Base-by-base conservation (phyloP, 2,113 vertebrate species). In the Semicossyphus pulcher region DNA sequence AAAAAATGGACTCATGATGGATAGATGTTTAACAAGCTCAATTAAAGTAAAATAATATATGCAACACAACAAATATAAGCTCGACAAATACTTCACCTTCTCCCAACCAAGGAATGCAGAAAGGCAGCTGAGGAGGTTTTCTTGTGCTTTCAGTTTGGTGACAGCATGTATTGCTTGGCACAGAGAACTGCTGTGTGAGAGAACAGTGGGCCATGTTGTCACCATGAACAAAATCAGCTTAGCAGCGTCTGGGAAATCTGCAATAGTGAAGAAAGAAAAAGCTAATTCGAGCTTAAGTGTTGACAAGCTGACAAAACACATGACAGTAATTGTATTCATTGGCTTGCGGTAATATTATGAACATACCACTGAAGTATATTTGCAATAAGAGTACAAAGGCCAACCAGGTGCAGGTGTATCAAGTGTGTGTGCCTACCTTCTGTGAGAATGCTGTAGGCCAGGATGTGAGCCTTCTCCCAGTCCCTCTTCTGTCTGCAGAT, bases 201-300 rank as follows among this genome's bases (percentile, higher is more conserved):
- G 94, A 34, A 98, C 61, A 31, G 89, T 94, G 52, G 92, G 91
- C 98, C 98, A 99, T 11, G 96, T 92, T 48, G 93, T 96, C 71
- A 92, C 91, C 72, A 97, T 93, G 81, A 98, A 98, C 79, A 99
- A 89, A 71, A 96, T 89, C 80, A 98, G 54, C 54, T 96, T 97
- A 9, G 94, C 93, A 15, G 94, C 93, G 36, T 96, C 93, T 28
- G 95, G 96, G 48, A 96, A 96, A 91, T 93, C 98, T 99, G 72
- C 8, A 68, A 67, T 67, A 18, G 20, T 56, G 44, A 48, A 53
- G 36, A 56, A 28, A 53, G 28, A 41, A 32, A 28, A 12, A 32
- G 62, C 15, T 45, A 45, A 2, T 15, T n/a, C 1, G n/a, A n/a
- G n/a, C n/a, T n/a, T n/a, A n/a, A n/a, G n/a, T n/a, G n/a, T n/a